Conservation (phyloP, 2,113 vertebrate species). For the Fulica atra region DNA sequence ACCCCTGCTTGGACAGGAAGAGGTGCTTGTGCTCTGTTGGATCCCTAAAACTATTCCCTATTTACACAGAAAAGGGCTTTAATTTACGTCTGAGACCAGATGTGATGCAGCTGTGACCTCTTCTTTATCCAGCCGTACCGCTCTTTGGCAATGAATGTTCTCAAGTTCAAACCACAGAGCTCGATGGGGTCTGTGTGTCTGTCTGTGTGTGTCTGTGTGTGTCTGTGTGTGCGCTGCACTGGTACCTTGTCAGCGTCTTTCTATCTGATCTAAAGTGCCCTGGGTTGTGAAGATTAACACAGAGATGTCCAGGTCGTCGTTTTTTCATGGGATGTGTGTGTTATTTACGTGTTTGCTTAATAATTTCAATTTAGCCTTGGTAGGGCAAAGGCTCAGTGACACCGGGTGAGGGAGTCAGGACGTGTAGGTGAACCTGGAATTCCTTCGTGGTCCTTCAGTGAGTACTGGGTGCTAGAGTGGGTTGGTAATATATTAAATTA, state of each 20-base stretch:
- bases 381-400: background rate
- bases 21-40: background rate
- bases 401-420: background rate
- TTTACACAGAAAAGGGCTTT: background rate
- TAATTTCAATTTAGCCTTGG: background rate
- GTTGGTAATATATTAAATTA: background rate
- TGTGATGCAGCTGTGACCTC: background rate
- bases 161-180: background rate
- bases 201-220: no score
- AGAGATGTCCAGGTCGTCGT: background rate
- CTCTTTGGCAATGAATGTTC: accelerated
- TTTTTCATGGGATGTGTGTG: background rate
- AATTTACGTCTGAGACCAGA: background rate
- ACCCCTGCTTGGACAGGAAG: background rate
- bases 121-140: background rate
- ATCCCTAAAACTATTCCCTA: background rate
- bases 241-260: background rate
- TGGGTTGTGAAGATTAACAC: background rate
- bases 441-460: background rate
- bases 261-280: background rate
- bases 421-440: background rate
- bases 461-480: background rate
- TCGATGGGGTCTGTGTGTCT: background rate
- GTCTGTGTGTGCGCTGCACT: no score
- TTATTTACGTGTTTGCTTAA: background rate